Base-by-base conservation (phyloP, 2,797 vertebrate species). In the Amphiprion clarkii region DNA sequence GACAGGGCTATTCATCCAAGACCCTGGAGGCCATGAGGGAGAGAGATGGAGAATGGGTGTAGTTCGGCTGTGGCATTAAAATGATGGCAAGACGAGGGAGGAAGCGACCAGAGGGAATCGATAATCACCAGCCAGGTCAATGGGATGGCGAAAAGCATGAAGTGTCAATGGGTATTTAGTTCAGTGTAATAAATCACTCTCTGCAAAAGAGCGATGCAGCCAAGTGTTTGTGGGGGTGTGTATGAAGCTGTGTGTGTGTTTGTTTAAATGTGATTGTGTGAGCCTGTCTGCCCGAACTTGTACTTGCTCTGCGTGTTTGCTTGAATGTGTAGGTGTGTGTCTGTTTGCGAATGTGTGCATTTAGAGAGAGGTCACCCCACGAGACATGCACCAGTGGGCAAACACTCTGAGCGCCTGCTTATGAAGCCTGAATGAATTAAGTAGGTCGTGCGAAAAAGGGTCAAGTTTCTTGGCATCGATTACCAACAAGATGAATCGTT, bases 81-180 rank as follows among this genome's bases (percentile, higher is more conserved):
- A 76, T 54, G 76, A 87, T 82, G 80, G 85, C 58, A 78, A 23
- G 19, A 71, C 29, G 29, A 76, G 17, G 66, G 71, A 86, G 77
- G 78, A 86, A 88, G 82, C 65, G 39, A 87, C 85, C 48, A 16
- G 61, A 65, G 84, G 79, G 81, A 89, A 94, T 93, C 93, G 65
- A 94, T 94, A 93, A 94, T 89, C 87, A 80, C 84, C 86, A 85
- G 79, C 85, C 88, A 77, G 92, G 92, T 93, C 93, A 94, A 92
- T 93, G 87, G 76, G 69, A 93, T 77, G 74, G 77, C 85, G 90
- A 90, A 93, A 93, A 92, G 90, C 87, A 91, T 87, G 88, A 89
- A 81, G 90, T 92, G 91, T 91, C 90, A 92, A 92, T 92, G 87
- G 90, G 77, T 90, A 91, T 94, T 94, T 92, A 93, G 90, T 89